phyloP scores from a whole-genome alignment of 2,888 invertebrate genomes.

The Gymnosoma rotundatum region DNA sequence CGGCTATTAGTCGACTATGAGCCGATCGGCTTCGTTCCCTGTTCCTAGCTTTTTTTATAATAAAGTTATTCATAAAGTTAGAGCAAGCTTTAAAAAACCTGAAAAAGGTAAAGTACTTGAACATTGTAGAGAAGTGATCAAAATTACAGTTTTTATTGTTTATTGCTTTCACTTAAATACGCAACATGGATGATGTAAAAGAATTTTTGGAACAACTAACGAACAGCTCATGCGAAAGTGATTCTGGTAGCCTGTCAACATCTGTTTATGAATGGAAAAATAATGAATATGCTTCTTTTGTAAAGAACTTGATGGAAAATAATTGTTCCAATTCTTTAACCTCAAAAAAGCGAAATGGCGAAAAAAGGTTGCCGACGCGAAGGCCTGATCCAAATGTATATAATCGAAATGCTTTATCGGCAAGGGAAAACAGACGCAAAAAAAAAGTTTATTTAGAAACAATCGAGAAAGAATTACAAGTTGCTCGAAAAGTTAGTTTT shows the following conservation, averaged over 20 bases:
- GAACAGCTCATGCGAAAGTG: slow-evolving; percentile 66
- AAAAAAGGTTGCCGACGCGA: slow-evolving; percentile 77
- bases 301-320: slow-evolving; percentile 16
- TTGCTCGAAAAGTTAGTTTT: slow-evolving; percentile 82
- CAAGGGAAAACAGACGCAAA: slow-evolving; percentile 85
- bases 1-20: too few species aligned
- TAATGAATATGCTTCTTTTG: neutral
- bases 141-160: slow-evolving; percentile 71
- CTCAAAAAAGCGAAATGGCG: slow-evolving; percentile 59
- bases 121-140: slow-evolving; percentile 68
- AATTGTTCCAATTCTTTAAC: slow-evolving; percentile 29
- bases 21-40: too few species aligned
- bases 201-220: slow-evolving; percentile 72
- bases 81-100: neutral
- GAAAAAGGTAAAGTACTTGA: slow-evolving; percentile 75
- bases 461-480: slow-evolving; percentile 83
- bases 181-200: slow-evolving; percentile 68
- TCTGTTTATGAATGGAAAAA: slow-evolving; percentile 2
- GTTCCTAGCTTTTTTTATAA: too few species aligned
- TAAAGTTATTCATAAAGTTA: neutral
- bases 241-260: slow-evolving; percentile 29
- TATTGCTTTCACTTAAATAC: too few species aligned
- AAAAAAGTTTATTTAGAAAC: slow-evolving; percentile 85
- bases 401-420: slow-evolving; percentile 85
- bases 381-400: slow-evolving; percentile 80